Percentiles rank a stretch among this genome's conserved stretches.
These are phyloP conservation scores for Motacilla tschutschensis DNA, from an alignment of 2,113 vertebrate species.

Conservation along the genomic window DNA sequence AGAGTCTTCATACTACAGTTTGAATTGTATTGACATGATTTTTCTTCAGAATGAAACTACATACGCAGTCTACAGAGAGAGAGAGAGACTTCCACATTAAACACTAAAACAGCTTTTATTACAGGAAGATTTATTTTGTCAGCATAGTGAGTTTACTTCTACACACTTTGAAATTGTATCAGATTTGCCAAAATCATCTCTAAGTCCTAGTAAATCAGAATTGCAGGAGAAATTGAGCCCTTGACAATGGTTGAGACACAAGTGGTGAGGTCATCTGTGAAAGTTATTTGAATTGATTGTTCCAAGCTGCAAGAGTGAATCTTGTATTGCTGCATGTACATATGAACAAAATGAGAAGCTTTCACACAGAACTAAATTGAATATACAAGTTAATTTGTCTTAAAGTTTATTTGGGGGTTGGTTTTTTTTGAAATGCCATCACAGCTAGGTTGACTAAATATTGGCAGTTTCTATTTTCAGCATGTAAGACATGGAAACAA, in stretches of 20 bases:
- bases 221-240: not conserved
- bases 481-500: not conserved
- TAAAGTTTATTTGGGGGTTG: rapidly evolving
- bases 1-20: not conserved
- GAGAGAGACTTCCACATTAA: not conserved
- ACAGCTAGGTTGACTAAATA: not conserved
- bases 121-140: not conserved
- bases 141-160: not conserved
- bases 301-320: not conserved
- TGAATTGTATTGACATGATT: not conserved
- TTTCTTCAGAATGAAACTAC: not conserved
- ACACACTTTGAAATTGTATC: not conserved
- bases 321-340: not conserved
- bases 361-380: not conserved
- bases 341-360: not conserved
- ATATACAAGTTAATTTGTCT: not conserved
- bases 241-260: not conserved
- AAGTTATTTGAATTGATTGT: not conserved
- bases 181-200: not conserved
- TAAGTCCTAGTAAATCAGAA: not conserved
- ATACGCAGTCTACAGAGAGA: not conserved
- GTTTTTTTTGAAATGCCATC: not conserved
- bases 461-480: not conserved
- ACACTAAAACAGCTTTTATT: not conserved
- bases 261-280: not conserved